Evolutionary conservation across 2,888 invertebrate species (phyloP).

Genomic region (Hermodice carunculata): DNA sequence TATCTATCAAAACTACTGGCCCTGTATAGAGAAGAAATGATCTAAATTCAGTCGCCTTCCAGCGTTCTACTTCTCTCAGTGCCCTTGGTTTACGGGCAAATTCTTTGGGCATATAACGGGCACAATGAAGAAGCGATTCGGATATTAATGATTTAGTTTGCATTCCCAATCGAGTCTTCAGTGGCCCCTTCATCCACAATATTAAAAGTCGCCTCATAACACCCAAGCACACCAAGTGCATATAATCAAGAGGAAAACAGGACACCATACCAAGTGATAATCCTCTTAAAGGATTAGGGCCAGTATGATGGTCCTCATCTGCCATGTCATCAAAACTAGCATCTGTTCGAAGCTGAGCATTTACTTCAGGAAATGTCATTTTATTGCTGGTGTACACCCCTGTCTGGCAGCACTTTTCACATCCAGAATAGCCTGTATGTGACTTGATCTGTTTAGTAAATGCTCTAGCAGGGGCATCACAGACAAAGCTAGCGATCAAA

Average conservation of each 20-base stretch:
- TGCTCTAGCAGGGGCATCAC: too few relatives aligned
- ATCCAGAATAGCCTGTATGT: too few relatives aligned
- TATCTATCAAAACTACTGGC: slow-evolving; percentile 37
- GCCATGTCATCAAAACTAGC: neutral
- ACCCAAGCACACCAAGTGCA: slow-evolving; percentile 59
- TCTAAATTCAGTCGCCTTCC: slow-evolving; percentile 55
- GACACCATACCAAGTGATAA: too few relatives aligned
- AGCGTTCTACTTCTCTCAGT: slow-evolving; percentile 42
- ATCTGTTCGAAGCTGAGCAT: slow-evolving; percentile 6
- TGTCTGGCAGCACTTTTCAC: too few relatives aligned
- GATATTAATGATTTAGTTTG: slow-evolving; percentile 7
- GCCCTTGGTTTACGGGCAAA: slow-evolving; percentile 45
- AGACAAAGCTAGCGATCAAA: too few relatives aligned
- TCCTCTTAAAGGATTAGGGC: neutral
- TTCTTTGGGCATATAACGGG: slow-evolving; percentile 37
- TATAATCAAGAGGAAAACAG: slow-evolving; percentile 49
- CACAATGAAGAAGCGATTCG: slow-evolving; percentile 15
- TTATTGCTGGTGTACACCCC: too few relatives aligned
- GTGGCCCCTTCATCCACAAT: slow-evolving; percentile 43
- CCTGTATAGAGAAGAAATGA: slow-evolving; percentile 52
- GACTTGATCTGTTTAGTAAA: too few relatives aligned
- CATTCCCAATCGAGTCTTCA: slow-evolving; percentile 15
- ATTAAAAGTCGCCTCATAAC: slow-evolving; percentile 43
- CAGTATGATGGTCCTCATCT: neutral
- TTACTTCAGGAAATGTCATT: too few relatives aligned